These are phyloP conservation scores for Amphilophus citrinellus DNA, from an alignment of 2,113 vertebrate genomes.

Conservation along the genomic window DNA sequence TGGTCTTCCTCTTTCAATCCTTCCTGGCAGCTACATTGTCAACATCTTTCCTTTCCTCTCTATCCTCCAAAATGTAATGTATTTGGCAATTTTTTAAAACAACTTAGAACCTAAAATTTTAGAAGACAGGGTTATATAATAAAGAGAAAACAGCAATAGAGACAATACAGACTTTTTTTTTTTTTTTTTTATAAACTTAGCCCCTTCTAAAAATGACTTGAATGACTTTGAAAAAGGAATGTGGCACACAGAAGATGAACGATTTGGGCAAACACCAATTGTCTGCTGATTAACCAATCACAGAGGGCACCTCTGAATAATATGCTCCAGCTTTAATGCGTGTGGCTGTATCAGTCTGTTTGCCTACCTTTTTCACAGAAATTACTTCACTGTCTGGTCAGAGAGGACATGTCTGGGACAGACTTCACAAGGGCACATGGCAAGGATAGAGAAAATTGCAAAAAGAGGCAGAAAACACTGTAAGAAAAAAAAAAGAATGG, in stretches of 20 bases:
- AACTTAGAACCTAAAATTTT: not conserved
- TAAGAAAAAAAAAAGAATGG: slow-evolving; percentile 1
- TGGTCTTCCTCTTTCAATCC: not conserved
- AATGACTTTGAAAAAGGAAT: slow-evolving; percentile 9
- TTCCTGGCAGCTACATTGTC: not conserved
- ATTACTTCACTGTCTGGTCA: slow-evolving; percentile 48
- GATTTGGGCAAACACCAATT: slow-evolving; percentile 47
- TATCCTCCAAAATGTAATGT: not conserved
- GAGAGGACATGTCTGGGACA: slow-evolving; percentile 54
- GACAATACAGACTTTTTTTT: not conserved
- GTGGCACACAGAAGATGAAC: slow-evolving; percentile 23
- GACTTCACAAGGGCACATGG: slow-evolving; percentile 42
- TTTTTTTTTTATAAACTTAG: slow-evolving; percentile 1
- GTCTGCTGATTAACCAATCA: slow-evolving; percentile 51
- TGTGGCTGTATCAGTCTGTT: slow-evolving; percentile 36
- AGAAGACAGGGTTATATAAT: not conserved
- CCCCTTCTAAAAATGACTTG: not conserved
- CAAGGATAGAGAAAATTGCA: slow-evolving; percentile 2
- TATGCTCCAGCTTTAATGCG: slow-evolving; percentile 27
- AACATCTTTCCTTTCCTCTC: not conserved
- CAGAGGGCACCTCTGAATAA: slow-evolving; percentile 55
- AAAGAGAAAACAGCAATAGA: not conserved
- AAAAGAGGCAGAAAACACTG: slow-evolving; percentile 8
- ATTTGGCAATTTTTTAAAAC: not conserved
- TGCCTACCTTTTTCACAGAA: slow-evolving; percentile 38